Evolutionary conservation across 2,888 invertebrate genomes (phyloP).

Genomic region (Aplocera efformata): DNA sequence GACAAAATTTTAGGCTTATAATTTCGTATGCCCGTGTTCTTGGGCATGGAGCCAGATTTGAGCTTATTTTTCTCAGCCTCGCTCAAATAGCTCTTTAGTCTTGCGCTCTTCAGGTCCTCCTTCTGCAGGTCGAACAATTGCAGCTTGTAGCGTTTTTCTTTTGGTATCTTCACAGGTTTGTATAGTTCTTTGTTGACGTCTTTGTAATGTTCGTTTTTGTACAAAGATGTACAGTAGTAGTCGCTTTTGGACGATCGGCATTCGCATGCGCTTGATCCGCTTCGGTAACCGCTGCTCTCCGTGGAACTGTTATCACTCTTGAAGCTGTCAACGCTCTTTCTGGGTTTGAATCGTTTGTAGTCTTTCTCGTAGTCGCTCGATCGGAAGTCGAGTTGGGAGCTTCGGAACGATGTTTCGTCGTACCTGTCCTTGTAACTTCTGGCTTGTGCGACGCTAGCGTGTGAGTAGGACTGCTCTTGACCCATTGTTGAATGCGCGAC

Average conservation of each 20-base stretch:
- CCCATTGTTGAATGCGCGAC: constrained; percentile 62
- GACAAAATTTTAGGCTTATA: constrained; percentile 86
- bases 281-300: constrained; percentile 72
- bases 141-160: constrained; percentile 69
- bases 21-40: constrained; percentile 83
- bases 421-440: constrained; percentile 60
- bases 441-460: constrained; percentile 50
- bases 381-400: constrained; percentile 43
- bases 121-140: constrained; percentile 65
- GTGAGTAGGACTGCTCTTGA: constrained; percentile 70
- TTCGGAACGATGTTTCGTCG: constrained; percentile 56
- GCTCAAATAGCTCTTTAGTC: constrained; percentile 58
- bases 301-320: constrained; percentile 70
- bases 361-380: constrained; percentile 46
- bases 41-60: constrained; percentile 57
- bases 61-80: constrained; percentile 71
- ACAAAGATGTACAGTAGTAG: constrained; percentile 69
- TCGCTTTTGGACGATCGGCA: constrained; percentile 65
- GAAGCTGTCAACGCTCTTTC: constrained; percentile 65
- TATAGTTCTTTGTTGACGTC: constrained; percentile 72
- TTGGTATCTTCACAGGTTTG: constrained; percentile 73
- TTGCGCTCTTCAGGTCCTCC: constrained; percentile 56
- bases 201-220: constrained; percentile 76
- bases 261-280: constrained; percentile 70
- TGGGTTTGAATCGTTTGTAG: constrained; percentile 57